These are phyloP conservation scores for Brachionus koreanus DNA, from an alignment of 1,140 invertebrate genomes.

Conservation along the genomic window DNA sequence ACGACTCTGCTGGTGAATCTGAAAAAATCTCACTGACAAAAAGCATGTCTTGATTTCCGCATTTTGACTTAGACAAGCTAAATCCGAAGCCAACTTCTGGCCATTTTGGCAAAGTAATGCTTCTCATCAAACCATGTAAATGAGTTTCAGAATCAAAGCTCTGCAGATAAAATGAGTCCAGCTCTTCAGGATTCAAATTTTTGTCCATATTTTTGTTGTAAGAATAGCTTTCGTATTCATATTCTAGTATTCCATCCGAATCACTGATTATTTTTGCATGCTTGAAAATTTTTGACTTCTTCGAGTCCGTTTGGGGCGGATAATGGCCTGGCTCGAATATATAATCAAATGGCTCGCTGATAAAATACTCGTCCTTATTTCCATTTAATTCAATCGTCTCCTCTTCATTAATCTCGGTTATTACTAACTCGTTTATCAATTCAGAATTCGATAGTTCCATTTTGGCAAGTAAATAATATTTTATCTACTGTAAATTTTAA, in stretches of 20 bases:
- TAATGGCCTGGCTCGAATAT: slow-evolving; percentile 42
- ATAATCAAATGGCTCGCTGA: slow-evolving; percentile 38
- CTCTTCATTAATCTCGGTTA: slow-evolving; percentile 23
- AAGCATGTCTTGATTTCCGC: not conserved
- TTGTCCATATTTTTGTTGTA: not conserved
- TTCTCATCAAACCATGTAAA: slow-evolving; percentile 23
- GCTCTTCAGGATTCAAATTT: not conserved
- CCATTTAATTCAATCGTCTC: not conserved
- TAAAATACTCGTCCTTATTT: slow-evolving; percentile 9
- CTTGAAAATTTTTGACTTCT: slow-evolving; percentile 12
- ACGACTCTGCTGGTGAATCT: slow-evolving; percentile 20
- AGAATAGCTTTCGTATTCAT: slow-evolving; percentile 14
- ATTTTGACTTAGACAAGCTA: not conserved
- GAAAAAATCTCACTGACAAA: slow-evolving; percentile 5
- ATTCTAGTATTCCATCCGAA: slow-evolving; percentile 1
- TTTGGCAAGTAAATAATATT: not conserved
- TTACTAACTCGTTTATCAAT: not conserved
- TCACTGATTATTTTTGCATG: not conserved
- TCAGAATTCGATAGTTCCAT: not conserved
- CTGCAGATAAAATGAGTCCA: not conserved
- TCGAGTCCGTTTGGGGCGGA: not conserved
- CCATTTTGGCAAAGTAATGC: slow-evolving; percentile 18
- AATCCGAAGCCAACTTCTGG: slow-evolving; percentile 30
- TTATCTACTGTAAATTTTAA: not conserved
- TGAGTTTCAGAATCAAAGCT: slow-evolving; percentile 27